phyloP scores from a whole-genome alignment of 1,140 invertebrate genomes.

The Leptonema lineaticorne region DNA sequence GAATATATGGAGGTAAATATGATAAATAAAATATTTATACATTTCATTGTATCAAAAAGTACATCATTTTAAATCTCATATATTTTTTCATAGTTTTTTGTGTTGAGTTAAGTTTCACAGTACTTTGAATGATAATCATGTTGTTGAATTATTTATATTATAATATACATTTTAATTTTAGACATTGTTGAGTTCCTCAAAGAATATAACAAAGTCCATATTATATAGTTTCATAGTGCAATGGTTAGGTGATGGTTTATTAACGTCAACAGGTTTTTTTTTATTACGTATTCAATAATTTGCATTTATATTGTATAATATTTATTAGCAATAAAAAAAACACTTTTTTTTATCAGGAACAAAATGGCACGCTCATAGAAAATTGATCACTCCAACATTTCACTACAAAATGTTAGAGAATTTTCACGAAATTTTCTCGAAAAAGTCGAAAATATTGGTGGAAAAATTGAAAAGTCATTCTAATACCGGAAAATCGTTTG shows the following conservation, averaged over 20 bases:
- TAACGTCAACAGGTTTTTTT: conserved; percentile 60
- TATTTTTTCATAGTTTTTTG: no score
- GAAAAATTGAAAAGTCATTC: conserved; percentile 62
- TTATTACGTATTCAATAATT: no score
- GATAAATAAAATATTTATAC: not conserved
- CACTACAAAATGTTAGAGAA: conserved; percentile 73
- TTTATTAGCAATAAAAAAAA: no score
- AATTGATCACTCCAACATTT: conserved; percentile 75
- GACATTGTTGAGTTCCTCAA: conserved; percentile 57
- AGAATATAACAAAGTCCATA: conserved; percentile 58
- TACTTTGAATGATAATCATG: no score
- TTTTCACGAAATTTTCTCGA: conserved; percentile 61
- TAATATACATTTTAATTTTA: no score
- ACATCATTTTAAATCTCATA: no score
- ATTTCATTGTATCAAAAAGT: not conserved
- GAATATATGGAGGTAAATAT: conserved; percentile 44
- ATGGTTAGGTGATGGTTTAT: conserved; percentile 58
- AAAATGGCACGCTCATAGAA: conserved; percentile 68
- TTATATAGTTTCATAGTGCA: conserved; percentile 59
- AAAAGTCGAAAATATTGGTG: conserved; percentile 58
- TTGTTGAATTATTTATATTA: no score
- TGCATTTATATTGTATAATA: no score
- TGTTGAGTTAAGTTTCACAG: no score
- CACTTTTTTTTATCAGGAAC: no score
- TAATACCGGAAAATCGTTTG: conserved; percentile 60